A percentile compares a stretch with the other conserved stretches of the same genome.
phyloP scores from a whole-genome alignment of 64 coral and sea anemone genomes.

The Hydrozoanthus tunicans region DNA sequence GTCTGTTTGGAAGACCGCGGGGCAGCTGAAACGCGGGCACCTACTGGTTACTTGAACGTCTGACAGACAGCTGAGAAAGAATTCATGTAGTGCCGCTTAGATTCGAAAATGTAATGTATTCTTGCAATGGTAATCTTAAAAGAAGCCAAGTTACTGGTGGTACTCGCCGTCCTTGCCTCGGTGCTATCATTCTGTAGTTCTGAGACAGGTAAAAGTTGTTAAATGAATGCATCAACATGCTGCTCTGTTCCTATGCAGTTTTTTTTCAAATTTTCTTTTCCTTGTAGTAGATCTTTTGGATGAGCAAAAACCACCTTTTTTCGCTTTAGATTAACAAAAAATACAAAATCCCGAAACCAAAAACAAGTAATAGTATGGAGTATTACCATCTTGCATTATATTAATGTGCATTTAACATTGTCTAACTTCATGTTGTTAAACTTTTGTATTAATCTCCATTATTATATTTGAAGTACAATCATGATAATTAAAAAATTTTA shows the following conservation, averaged over 20 bases:
- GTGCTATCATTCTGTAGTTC: not conserved
- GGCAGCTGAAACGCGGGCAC: not conserved
- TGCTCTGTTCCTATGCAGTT: not conserved
- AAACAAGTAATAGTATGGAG: too few species aligned
- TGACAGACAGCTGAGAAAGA: too few species aligned
- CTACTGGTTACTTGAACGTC: not conserved
- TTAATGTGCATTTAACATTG: too few species aligned
- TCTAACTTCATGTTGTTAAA: too few species aligned
- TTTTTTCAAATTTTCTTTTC: not conserved
- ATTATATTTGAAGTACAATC: too few species aligned
- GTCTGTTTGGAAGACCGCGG: constrained; percentile 15
- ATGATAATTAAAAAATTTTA: not conserved
- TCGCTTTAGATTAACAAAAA: too few species aligned
- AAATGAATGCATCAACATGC: not conserved
- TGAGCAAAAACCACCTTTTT: too few species aligned
- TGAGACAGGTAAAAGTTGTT: not conserved
- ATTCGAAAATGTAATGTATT: not conserved
- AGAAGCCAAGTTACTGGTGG: not conserved
- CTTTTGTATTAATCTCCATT: too few species aligned
- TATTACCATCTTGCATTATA: too few species aligned
- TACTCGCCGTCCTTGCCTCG: not conserved
- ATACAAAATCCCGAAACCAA: too few species aligned
- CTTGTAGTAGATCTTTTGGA: too few species aligned
- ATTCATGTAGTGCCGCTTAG: too few species aligned
- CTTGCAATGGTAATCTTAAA: not conserved